Evolutionary conservation across 2,797 vertebrate species (phyloP), one percentile per base, ranked within the genome.

Genomic region (Eospalax fontanierii): DNA sequence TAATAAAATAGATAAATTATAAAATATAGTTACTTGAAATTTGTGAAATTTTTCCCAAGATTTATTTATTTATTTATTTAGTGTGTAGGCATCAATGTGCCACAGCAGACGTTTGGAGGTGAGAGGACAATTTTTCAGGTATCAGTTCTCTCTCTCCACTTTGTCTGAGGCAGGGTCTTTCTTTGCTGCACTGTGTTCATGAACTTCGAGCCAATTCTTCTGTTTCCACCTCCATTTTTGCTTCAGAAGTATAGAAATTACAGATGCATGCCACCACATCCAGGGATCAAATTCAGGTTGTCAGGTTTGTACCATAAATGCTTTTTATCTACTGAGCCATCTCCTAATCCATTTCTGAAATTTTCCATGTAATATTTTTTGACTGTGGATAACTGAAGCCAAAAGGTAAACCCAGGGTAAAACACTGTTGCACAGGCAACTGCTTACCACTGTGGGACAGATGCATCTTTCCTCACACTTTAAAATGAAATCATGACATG

Each of bases 401-500:
- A 73, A 24, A 35, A 21, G 46, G 8, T 10, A 7, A 54, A 57
- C 40, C 43, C 18, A 15, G 30, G 30, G 38, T 30, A 3, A 65
- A 61, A 21, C 21, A 16, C 83, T 14, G 38, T 5, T 19, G 18
- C 82, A 38, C 43, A 78, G 50, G 50, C 33, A 89, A 81, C 68
- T 91, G 92, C 59, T 92, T 65, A 59, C 57, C 74, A 68, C 28
- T 30, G 12, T 95, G n/a, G 59, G 22, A 30, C 10, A 6, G 6
- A 35, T 57, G 8, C 10, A 33, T 18, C 40, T 81, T 66, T 18
- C 74, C 91, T 88, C 19, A 15, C 16, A 38, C 54, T 84, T 80
- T 68, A 91, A 71, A 40, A 89, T 50, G 21, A 96, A 96, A n/a
- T 12, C 33, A 54, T 59, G 57, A 84, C 46, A 68, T 30, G 19